Evolutionary conservation across 2,888 invertebrate species (phyloP), one percentile per base, ranked within the genome.

Genomic region (Rhaphigaster nebulosa): DNA sequence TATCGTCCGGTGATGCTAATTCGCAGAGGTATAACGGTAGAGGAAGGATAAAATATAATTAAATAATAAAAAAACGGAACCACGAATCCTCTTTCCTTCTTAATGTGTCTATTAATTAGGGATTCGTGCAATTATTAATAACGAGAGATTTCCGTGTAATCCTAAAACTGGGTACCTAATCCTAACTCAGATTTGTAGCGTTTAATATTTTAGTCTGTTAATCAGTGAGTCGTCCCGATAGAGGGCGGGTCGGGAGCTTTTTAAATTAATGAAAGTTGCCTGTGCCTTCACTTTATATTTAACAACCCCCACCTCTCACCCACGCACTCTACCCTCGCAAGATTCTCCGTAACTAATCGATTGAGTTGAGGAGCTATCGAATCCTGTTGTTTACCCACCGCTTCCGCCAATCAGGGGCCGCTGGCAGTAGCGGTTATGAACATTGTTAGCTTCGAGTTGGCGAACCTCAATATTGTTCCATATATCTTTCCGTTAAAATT

Each of bases 261-360:
- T 76, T 76, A 76, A 76, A 76, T 76, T 34, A 76, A 34, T 76
- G 70, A 76, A 76, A 76, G 70, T 20, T 76, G 6, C 34, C 70
- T 26, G 20, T 76, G 34, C 34, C 38, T 76, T 76, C 70, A 4
- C 18, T 76, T 76, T 23, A 76, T 76, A 76, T 76, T 76, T 76
- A 76, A 38, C 20, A 20, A 76, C 29, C 18, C 29, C 29, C 15
- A 1, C 29, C 18, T n/a, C 34, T 18, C 23, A 3, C n/a, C 29
- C 1, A n/a, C 10, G 13, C 5, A 34, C 23, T n/a, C 20, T 38
- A 8, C 8, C 20, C 20, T 18, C 70, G 20, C 29, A 65, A 65
- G 5, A 65, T 65, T 29, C 65, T 0, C 1, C 6, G 34, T 76
- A 10, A 76, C 70, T 76, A 76, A 76, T 76, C 70, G 70, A 76